phyloP scores from a whole-genome alignment of 30 jellyfish, hydroid and myxozoan species.

The Phacellophora camtschatica region DNA sequence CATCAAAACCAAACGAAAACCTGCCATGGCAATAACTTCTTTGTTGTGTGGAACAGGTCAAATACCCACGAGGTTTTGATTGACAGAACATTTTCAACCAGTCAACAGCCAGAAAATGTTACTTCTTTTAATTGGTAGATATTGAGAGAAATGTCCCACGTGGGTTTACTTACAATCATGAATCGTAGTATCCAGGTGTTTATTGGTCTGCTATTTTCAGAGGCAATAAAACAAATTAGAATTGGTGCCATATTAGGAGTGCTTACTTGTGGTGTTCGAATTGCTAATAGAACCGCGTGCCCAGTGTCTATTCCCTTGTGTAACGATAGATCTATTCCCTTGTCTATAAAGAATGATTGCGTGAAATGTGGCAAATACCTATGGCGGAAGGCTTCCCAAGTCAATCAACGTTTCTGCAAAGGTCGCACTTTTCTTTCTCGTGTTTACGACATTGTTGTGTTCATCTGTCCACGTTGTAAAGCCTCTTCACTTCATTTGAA shows the following conservation, averaged over 20 bases:
- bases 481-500: too few species aligned
- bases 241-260: conserved; percentile 78
- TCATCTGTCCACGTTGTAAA: neutral
- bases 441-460: neutral
- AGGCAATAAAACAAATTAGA: conserved; percentile 73
- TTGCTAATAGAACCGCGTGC: conserved; percentile 99
- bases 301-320: conserved; percentile 88
- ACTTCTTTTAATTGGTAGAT: conserved; percentile 3
- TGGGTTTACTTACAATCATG: conserved; percentile 32
- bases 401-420: conserved; percentile 27
- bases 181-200: conserved; percentile 63
- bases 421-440: neutral
- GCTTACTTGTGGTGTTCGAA: conserved; percentile 87
- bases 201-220: conserved; percentile 71
- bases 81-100: conserved; percentile 36
- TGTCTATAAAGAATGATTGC: conserved; percentile 71
- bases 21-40: conserved; percentile 42
- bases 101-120: neutral
- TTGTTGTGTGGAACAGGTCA: conserved; percentile 49
- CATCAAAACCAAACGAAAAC: conserved; percentile 51
- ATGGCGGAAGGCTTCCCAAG: conserved; percentile 65
- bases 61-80: conserved; percentile 75
- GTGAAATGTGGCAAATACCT: conserved; percentile 66
- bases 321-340: conserved; percentile 72
- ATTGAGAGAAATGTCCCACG: conserved; percentile 57